Evolutionary conservation across 2,113 vertebrate species (phyloP).

Genomic region (Machaerirhynchus nigripectus): DNA sequence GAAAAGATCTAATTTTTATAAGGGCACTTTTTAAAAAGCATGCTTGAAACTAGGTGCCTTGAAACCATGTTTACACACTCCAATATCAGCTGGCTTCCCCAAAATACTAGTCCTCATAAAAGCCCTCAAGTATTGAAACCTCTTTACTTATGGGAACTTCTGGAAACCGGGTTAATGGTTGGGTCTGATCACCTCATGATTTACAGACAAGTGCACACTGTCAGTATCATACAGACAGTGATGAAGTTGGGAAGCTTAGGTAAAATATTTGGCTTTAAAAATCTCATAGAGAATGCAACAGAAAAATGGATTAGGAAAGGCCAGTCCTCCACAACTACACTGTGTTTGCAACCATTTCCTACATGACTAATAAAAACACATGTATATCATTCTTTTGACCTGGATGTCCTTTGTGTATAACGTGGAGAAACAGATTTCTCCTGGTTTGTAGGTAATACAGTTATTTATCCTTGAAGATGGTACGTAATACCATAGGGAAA

Average conservation of each 20-base stretch:
- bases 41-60: background rate
- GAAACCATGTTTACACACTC: background rate
- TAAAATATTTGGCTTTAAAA: background rate
- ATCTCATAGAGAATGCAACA: background rate
- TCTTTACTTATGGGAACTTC: background rate
- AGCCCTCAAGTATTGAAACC: background rate
- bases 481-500: background rate
- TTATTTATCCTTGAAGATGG: background rate
- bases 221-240: background rate
- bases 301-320: background rate
- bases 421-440: background rate
- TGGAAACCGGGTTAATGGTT: background rate
- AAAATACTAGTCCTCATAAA: background rate
- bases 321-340: background rate
- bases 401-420: background rate
- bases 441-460: background rate
- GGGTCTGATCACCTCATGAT: background rate
- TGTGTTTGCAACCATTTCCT: background rate
- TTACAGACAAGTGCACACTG: background rate
- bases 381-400: background rate
- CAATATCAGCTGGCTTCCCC: background rate
- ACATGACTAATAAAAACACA: background rate
- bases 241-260: background rate
- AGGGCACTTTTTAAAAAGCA: background rate
- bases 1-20: background rate